phyloP scores from a whole-genome alignment of 2,113 vertebrate genomes.

The Oryzias celebensis region DNA sequence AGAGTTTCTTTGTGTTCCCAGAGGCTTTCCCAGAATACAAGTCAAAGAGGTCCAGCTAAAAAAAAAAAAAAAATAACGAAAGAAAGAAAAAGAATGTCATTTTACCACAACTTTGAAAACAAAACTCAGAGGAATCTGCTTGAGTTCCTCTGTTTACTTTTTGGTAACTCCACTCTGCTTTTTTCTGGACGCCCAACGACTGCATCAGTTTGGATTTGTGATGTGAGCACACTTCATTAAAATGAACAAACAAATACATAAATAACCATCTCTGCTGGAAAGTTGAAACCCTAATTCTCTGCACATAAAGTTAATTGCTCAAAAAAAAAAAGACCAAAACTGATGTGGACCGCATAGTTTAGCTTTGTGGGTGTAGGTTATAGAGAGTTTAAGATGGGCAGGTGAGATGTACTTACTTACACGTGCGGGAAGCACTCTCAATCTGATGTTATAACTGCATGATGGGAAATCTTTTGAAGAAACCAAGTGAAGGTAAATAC shows the following conservation, averaged over 20 bases:
- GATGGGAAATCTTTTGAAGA: constrained; percentile 63
- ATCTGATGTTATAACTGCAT: constrained; percentile 43
- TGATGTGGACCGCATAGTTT: not conserved
- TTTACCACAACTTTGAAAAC: constrained; percentile 70
- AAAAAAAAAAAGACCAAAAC: not conserved
- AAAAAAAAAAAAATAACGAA: constrained; percentile 46
- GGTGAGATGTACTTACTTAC: constrained; percentile 19
- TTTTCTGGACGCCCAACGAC: constrained; percentile 46
- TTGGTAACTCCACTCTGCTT: constrained; percentile 46
- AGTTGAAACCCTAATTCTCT: constrained; percentile 1
- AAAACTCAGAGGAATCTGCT: constrained; percentile 64
- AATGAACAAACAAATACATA: too few relatives aligned
- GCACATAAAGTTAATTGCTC: not conserved
- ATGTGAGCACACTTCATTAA: too few relatives aligned
- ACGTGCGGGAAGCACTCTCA: constrained; percentile 43
- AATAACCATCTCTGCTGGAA: constrained; percentile 6
- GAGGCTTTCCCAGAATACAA: constrained; percentile 62
- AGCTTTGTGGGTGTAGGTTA: not conserved
- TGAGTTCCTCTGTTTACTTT: constrained; percentile 54
- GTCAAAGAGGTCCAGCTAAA: constrained; percentile 44
- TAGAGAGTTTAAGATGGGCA: not conserved
- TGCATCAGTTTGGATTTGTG: constrained; percentile 9
- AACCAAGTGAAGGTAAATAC: constrained; percentile 52
- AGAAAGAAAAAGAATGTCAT: constrained; percentile 51
- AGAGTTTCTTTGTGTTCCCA: constrained; percentile 23